These are phyloP conservation scores for Protobothrops flavoviridis DNA, from an alignment of 2,113 vertebrate species.

Conservation along the genomic window DNA sequence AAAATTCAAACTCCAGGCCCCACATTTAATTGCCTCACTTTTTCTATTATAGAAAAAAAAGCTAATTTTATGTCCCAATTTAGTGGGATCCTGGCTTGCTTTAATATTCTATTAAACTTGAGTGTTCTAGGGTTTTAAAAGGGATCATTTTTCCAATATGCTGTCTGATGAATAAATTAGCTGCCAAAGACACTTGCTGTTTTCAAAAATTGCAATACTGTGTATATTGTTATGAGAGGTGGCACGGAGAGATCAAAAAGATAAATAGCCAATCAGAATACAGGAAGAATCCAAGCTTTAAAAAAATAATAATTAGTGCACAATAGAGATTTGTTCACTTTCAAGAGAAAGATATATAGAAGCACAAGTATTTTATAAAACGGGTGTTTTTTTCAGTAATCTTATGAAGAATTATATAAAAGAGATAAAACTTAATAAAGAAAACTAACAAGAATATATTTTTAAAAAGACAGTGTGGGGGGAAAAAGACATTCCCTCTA, in stretches of 20 bases:
- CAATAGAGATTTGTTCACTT: neutral
- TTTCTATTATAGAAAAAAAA: slow-evolving; percentile 57
- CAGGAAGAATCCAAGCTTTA: neutral
- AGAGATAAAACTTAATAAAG: neutral
- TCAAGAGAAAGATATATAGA: slow-evolving; percentile 13
- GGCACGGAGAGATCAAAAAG: neutral
- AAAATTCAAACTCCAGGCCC: slow-evolving; percentile 66
- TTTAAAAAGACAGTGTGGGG: neutral
- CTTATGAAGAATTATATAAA: neutral
- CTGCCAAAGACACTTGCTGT: neutral
- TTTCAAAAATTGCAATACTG: neutral
- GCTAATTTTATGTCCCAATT: slow-evolving; percentile 63
- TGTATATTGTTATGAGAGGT: neutral
- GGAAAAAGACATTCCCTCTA: neutral
- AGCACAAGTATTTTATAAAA: neutral
- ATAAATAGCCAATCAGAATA: neutral
- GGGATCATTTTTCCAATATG: slow-evolving; percentile 13
- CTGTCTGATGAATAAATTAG: slow-evolving; percentile 8
- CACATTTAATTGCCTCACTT: slow-evolving; percentile 59
- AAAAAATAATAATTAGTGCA: slow-evolving; percentile 1
- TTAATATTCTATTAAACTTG: slow-evolving; percentile 27
- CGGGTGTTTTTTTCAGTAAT: neutral
- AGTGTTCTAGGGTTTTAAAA: slow-evolving; percentile 31
- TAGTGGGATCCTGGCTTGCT: slow-evolving; percentile 50
- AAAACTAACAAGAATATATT: neutral